Evolutionary conservation across 30 jellyfish, hydroid and myxozoan species (phyloP).

Genomic region (Chrysaora quinquecirrha): DNA sequence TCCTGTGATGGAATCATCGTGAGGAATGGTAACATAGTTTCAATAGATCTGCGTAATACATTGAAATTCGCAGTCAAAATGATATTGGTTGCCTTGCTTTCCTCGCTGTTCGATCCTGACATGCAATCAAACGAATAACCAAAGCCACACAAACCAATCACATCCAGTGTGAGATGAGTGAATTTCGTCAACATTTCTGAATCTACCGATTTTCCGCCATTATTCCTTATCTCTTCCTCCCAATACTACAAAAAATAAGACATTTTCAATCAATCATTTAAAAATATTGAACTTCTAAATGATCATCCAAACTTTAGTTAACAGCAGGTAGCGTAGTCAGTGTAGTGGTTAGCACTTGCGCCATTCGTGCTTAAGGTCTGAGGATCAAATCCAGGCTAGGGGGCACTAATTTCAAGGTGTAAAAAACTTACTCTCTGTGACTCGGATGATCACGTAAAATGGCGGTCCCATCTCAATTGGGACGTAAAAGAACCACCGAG

Average conservation of each 20-base stretch:
- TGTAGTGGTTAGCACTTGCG: too few relatives aligned
- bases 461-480: too few relatives aligned
- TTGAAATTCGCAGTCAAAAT: conserved; percentile 42
- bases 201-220: conserved; percentile 35
- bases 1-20: conserved; percentile 46
- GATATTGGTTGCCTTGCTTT: conserved; percentile 24
- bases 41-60: conserved; percentile 13
- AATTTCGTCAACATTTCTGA: conserved; percentile 30
- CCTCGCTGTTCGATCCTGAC: conserved; percentile 16
- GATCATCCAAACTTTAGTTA: too few relatives aligned
- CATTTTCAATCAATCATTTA: too few relatives aligned
- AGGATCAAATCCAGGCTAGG: too few relatives aligned
- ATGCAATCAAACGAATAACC: conserved; percentile 46
- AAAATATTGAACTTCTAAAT: too few relatives aligned
- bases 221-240: conserved; percentile 13
- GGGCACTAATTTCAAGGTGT: too few relatives aligned
- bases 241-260: conserved; percentile 22
- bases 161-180: conserved; percentile 51
- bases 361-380: too few relatives aligned
- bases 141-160: conserved; percentile 58
- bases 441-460: too few relatives aligned
- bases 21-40: conserved; percentile 34
- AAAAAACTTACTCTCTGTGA: too few relatives aligned
- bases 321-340: too few relatives aligned
- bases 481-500: too few relatives aligned